A percentile compares a stretch with the other conserved stretches of the same genome.
These are phyloP conservation scores for Emberiza fucata DNA, from an alignment of 2,113 vertebrate genomes.

Conservation along the genomic window DNA sequence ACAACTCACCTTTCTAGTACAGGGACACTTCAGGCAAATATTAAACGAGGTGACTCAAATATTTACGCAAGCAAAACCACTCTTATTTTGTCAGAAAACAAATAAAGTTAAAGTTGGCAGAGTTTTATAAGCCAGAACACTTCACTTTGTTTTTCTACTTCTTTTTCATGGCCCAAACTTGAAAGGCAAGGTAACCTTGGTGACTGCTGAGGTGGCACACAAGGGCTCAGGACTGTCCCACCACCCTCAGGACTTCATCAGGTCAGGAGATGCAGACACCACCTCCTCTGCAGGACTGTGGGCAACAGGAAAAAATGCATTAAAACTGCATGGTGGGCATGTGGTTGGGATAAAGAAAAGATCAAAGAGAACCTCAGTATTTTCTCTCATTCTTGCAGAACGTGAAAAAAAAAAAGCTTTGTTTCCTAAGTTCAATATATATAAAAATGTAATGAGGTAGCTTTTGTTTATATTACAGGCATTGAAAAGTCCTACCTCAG, in stretches of 20 bases:
- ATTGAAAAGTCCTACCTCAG: not conserved
- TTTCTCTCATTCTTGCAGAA: not conserved
- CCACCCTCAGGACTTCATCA: not conserved
- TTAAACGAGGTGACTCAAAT: conserved; percentile 16
- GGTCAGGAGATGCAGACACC: not conserved
- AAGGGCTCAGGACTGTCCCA: not conserved
- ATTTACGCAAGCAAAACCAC: not conserved
- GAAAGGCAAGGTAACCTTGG: not conserved
- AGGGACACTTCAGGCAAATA: conserved; percentile 45
- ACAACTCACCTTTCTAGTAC: not conserved
- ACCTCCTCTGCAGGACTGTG: not conserved
- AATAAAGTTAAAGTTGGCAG: conserved; percentile 56
- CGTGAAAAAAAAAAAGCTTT: too few relatives aligned
- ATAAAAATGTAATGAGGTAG: not conserved
- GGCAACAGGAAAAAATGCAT: not conserved
- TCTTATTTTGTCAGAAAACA: conserved; percentile 43
- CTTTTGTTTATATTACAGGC: not conserved
- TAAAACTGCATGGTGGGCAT: not conserved
- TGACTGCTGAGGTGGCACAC: not conserved
- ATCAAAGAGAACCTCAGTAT: not conserved
- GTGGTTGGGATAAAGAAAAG: not conserved
- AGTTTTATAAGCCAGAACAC: conserved; percentile 41
- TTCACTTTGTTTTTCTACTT: conserved; percentile 18
- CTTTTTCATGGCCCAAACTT: not conserved
- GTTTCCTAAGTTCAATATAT: too few relatives aligned